phyloP scores from a whole-genome alignment of 2,888 invertebrate genomes.

The Chironomus riparius region DNA sequence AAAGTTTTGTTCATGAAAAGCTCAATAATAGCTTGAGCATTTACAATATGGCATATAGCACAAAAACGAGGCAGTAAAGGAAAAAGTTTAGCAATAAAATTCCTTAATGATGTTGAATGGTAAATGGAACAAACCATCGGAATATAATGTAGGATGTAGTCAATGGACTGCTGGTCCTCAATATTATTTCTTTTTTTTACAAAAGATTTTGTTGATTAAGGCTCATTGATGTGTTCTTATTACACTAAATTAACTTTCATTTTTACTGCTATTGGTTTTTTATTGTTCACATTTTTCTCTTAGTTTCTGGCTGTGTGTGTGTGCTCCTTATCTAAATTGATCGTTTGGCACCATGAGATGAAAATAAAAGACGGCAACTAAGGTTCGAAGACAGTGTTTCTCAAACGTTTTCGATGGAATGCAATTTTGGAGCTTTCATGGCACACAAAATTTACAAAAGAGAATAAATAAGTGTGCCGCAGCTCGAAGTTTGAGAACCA shows the following conservation, averaged over 20 bases:
- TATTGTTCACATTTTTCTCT: neutral
- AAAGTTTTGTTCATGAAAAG: slow-evolving; percentile 5
- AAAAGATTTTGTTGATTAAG: neutral
- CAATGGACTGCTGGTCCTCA: neutral
- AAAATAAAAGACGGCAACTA: neutral
- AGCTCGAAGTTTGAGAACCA: too few relatives aligned
- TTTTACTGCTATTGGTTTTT: neutral
- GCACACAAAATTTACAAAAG: too few relatives aligned
- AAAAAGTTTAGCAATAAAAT: slow-evolving; percentile 16
- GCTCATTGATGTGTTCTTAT: slow-evolving; percentile 18
- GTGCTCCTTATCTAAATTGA: slow-evolving; percentile 16
- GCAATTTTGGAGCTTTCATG: too few relatives aligned
- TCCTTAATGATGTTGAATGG: neutral
- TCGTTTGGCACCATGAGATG: slow-evolving; percentile 14
- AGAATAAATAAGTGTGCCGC: too few relatives aligned
- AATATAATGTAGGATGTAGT: too few relatives aligned
- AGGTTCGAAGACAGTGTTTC: too few relatives aligned
- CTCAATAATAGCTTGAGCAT: neutral
- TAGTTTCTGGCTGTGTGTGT: neutral
- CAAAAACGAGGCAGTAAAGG: neutral
- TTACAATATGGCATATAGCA: neutral
- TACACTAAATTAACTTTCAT: slow-evolving; percentile 19
- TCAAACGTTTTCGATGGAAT: too few relatives aligned
- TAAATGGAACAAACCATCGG: too few relatives aligned
- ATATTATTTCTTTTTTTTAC: neutral